phyloP scores from a whole-genome alignment of 2,797 vertebrate species.

The Champsocephalus esox region DNA sequence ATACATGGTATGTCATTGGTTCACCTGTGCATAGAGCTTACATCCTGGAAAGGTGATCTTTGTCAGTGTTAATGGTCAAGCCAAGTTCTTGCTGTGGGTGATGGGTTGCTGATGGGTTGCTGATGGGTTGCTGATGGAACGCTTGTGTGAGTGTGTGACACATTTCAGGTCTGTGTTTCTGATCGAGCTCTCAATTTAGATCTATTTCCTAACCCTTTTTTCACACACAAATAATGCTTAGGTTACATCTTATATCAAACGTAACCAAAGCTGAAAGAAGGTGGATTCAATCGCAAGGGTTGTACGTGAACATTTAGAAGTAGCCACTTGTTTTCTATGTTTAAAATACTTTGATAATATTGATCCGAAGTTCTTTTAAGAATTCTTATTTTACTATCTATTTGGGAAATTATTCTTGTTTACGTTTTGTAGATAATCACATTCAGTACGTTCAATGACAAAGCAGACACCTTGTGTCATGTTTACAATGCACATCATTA shows the following conservation, averaged over 20 bases:
- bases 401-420: no score
- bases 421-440: no score
- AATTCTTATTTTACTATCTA: no score
- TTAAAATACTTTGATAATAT: no score
- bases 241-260: background rate
- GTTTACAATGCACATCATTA: no score
- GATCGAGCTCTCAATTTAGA: background rate
- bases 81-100: slow-evolving; percentile 7
- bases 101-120: slow-evolving; percentile 3
- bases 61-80: slow-evolving; percentile 43
- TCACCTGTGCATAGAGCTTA: slow-evolving; percentile 41
- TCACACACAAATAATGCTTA: background rate
- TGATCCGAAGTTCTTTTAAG: no score
- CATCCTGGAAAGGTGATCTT: slow-evolving; percentile 54
- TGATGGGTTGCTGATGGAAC: slow-evolving; percentile 9
- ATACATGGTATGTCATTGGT: slow-evolving; percentile 38
- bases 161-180: background rate
- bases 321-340: no score
- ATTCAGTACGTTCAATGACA: no score
- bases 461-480: no score
- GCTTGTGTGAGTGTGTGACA: no score
- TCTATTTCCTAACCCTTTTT: background rate
- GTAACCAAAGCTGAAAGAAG: background rate
- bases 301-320: no score
- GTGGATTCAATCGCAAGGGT: no score